A percentile compares a stretch with the other conserved stretches of the same genome.
Conservation (phyloP, 2,113 vertebrate species). For the Trichomycterus rosablanca region DNA sequence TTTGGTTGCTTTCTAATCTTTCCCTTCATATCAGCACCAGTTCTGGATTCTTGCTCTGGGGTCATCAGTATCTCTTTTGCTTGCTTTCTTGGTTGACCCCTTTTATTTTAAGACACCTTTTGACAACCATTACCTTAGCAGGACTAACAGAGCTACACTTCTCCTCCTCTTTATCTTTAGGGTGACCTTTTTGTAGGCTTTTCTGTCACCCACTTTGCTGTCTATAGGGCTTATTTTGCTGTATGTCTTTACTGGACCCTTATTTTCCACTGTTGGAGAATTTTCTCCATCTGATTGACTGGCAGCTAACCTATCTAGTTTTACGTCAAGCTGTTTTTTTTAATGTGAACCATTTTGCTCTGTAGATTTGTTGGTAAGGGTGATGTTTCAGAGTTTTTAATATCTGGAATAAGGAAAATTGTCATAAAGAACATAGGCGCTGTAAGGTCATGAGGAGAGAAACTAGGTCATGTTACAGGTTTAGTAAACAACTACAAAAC, state of each 20-base stretch:
- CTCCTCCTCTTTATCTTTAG: background rate
- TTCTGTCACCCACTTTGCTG: background rate
- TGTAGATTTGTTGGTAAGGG: too few species aligned
- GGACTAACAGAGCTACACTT: background rate
- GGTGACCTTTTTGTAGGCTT: background rate
- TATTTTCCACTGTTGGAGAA: background rate
- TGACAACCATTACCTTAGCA: background rate
- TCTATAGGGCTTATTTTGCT: constrained; percentile 14
- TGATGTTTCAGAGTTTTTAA: too few species aligned
- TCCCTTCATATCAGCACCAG: background rate
- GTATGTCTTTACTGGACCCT: background rate
- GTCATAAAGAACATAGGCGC: too few species aligned
- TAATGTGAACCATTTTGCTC: too few species aligned
- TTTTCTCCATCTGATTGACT: background rate
- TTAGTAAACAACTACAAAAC: too few species aligned
- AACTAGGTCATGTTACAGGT: too few species aligned
- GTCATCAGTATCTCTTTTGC: background rate
- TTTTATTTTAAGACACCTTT: background rate
- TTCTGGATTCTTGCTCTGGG: background rate
- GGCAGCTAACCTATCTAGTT: too few species aligned
- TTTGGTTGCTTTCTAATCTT: background rate
- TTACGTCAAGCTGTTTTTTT: too few species aligned
- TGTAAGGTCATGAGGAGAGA: too few species aligned
- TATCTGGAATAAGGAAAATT: too few species aligned
- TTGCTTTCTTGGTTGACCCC: background rate